These are phyloP conservation scores for Microtus ochrogaster DNA, from an alignment of 2,113 vertebrate species.

Conservation along the genomic window DNA sequence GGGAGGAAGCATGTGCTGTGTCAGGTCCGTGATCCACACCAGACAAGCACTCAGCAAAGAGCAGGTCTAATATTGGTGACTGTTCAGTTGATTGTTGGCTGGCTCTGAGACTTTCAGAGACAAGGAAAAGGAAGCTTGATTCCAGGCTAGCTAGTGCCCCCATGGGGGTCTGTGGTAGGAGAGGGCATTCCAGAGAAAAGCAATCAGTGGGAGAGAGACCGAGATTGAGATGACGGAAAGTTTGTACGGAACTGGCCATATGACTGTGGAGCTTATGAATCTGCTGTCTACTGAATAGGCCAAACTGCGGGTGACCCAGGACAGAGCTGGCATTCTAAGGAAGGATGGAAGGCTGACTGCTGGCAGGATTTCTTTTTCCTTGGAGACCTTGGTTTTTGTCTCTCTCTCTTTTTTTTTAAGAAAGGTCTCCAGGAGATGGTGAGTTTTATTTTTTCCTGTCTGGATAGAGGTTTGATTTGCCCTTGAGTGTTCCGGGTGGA, in stretches of 20 bases:
- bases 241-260: background rate
- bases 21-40: accelerated
- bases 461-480: no score
- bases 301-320: background rate
- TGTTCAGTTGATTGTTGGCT: background rate
- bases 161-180: background rate
- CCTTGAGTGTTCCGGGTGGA: no score
- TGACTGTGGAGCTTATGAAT: accelerated
- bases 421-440: no score
- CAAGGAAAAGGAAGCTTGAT: background rate
- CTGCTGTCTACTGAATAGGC: background rate
- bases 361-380: background rate
- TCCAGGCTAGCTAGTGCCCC: background rate
- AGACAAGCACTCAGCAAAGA: background rate
- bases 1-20: accelerated
- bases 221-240: no score
- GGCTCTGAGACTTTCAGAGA: background rate
- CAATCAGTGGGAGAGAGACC: background rate
- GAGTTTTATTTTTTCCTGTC: no score
- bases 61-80: background rate
- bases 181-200: background rate
- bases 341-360: background rate
- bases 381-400: no score
- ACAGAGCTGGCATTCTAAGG: accelerated
- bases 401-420: no score